Evolutionary conservation across 2,797 vertebrate species (phyloP), one percentile per base, ranked within the genome.

Genomic region (Ibycter americanus): DNA sequence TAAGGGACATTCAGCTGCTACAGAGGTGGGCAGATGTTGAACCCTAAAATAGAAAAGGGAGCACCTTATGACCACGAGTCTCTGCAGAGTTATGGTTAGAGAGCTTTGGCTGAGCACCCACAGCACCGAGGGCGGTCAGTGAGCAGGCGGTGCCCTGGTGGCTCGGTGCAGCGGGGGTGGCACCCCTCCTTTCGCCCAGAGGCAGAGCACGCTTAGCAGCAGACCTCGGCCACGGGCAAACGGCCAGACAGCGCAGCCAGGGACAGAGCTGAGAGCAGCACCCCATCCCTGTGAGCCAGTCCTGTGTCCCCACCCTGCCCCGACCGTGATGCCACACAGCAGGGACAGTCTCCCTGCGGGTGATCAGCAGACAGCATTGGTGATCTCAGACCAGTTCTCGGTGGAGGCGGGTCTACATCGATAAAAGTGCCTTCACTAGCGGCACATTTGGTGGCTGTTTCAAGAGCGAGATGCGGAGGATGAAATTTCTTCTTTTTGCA

Each of bases 321-420:
- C 27, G 71, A 58, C 16, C 47, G 68, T 0, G 2, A 21, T 17
- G 63, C 8, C 52, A 51, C 70, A 42, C 54, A 27, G 47, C 44
- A 61, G 46, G 29, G 58, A 65, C 1, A 2, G 62, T 13, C 42
- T 61, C 54, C 54, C 46, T n/a, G 72, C 61, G 58, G 71, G 32
- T 19, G 36, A 17, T 6, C 40, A 36, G 71, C 1, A 20, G n/a
- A 71, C 54, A 46, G 51, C 0, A 0, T 1, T 26, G 65, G 21
- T 8, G 4, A 38, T 8, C 56, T 42, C 54, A 61, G 49, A 23
- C 3, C 70, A 58, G 44, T 44, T 61, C 79, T 47, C 49, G 34
- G 42, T 34, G 42, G 2, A 70, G 22, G 5, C 8, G 59, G 11
- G 34, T 6, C 66, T 27, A 1, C 76, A 31, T 2, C 0, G 0